These are phyloP conservation scores for Callospermophilus lateralis DNA, from an alignment of 2,113 vertebrate species.

Conservation along the genomic window DNA sequence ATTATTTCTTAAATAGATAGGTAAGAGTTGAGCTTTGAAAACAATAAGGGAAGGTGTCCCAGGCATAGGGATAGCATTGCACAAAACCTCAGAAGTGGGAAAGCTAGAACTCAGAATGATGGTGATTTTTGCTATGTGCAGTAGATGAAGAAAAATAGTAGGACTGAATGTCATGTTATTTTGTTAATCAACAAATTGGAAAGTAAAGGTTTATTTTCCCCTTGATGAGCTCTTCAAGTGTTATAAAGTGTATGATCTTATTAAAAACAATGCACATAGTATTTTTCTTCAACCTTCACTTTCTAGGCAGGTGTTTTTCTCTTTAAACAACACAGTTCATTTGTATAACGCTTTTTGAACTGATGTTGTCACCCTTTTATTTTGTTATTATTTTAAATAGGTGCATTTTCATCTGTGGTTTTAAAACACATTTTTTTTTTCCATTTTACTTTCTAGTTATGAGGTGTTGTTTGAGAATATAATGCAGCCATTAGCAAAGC, in stretches of 20 bases:
- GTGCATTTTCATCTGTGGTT: neutral
- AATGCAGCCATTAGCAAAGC: neutral
- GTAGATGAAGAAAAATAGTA: neutral
- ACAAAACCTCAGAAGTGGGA: neutral
- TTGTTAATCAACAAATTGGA: neutral
- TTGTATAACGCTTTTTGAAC: neutral
- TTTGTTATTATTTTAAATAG: neutral
- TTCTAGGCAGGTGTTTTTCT: neutral
- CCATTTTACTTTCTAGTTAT: neutral
- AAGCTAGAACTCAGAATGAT: neutral
- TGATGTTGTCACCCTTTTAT: neutral
- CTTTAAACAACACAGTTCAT: neutral
- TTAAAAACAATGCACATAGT: neutral
- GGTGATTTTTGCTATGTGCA: neutral
- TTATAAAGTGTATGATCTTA: neutral
- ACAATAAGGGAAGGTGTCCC: neutral
- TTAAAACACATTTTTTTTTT: slow-evolving; percentile 13
- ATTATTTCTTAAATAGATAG: slow-evolving; percentile 20
- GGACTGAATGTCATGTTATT: neutral
- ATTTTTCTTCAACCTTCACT: neutral
- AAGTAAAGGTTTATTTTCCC: neutral
- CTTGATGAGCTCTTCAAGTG: neutral
- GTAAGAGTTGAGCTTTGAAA: neutral
- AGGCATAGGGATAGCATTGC: neutral
- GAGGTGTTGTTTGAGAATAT: neutral